A percentile compares a stretch with the other conserved stretches of the same genome.
These are phyloP conservation scores for Selene dorsalis DNA, from an alignment of 2,797 vertebrate genomes.

Conservation along the genomic window DNA sequence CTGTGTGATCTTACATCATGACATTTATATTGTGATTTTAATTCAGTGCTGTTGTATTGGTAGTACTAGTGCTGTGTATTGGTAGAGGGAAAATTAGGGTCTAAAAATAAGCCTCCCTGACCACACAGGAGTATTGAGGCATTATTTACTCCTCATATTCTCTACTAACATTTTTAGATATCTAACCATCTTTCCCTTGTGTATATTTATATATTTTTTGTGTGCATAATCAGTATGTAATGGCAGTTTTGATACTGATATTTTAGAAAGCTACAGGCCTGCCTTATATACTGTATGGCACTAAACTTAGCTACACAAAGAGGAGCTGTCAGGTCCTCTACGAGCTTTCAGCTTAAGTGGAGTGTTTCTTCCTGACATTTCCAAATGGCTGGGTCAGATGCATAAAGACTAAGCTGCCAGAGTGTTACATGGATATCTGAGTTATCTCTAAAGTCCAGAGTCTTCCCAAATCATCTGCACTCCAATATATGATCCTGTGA, in stretches of 20 bases:
- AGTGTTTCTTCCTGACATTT: slow-evolving; percentile 53
- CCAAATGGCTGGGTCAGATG: slow-evolving; percentile 46
- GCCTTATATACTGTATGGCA: background rate
- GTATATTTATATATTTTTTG: background rate
- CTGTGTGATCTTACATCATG: background rate
- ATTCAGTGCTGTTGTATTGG: too few relatives aligned
- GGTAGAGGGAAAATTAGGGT: background rate
- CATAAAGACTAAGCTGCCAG: slow-evolving; percentile 25
- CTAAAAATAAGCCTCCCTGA: background rate
- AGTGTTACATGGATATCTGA: slow-evolving; percentile 23
- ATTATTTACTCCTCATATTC: background rate
- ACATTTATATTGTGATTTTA: too few relatives aligned
- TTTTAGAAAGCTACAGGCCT: slow-evolving; percentile 2
- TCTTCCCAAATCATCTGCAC: slow-evolving; percentile 4
- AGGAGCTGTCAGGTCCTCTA: slow-evolving; percentile 35
- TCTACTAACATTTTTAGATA: background rate
- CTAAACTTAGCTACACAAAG: background rate
- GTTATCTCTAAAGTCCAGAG: slow-evolving; percentile 9
- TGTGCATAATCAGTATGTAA: background rate
- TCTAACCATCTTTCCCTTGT: background rate
- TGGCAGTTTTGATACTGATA: background rate
- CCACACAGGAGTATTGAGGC: background rate
- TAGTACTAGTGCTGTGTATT: background rate
- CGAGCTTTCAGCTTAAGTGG: slow-evolving; percentile 25
- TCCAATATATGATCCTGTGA: slow-evolving; percentile 16